phyloP scores from a whole-genome alignment of 2,113 vertebrate genomes.

The Tiliqua scincoides region DNA sequence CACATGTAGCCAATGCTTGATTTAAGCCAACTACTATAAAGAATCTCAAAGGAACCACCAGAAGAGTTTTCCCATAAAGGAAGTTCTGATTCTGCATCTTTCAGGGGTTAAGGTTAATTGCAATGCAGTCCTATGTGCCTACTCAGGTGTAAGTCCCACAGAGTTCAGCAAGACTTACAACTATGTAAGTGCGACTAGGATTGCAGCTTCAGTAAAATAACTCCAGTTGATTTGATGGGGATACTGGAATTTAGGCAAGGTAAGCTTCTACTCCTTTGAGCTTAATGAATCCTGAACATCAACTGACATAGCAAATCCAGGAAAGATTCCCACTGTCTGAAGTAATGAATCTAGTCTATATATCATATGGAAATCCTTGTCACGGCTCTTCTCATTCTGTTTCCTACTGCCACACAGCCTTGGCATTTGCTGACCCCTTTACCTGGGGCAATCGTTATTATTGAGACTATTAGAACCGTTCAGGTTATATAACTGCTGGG shows the following conservation, averaged over 20 bases:
- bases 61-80: not conserved
- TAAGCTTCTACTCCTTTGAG: constrained; percentile 22
- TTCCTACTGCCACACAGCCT: constrained; percentile 18
- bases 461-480: constrained; percentile 22
- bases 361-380: constrained; percentile 35
- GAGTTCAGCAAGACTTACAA: no score
- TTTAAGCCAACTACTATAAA: not conserved
- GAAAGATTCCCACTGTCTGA: not conserved
- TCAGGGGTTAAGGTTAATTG: not conserved
- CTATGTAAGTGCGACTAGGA: no score
- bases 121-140: no score
- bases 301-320: constrained; percentile 14
- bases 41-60: not conserved
- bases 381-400: constrained; percentile 25
- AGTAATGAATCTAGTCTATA: not conserved
- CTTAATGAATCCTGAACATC: not conserved
- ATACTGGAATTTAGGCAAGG: not conserved
- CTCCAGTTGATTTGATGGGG: not conserved
- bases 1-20: not conserved
- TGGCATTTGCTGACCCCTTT: constrained; percentile 31
- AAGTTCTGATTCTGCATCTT: not conserved
- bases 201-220: not conserved
- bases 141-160: no score
- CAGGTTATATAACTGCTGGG: constrained; percentile 30
- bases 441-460: constrained; percentile 26